phyloP scores from a whole-genome alignment of 2,888 invertebrate genomes.

The Dasysyrphus tricinctus region DNA sequence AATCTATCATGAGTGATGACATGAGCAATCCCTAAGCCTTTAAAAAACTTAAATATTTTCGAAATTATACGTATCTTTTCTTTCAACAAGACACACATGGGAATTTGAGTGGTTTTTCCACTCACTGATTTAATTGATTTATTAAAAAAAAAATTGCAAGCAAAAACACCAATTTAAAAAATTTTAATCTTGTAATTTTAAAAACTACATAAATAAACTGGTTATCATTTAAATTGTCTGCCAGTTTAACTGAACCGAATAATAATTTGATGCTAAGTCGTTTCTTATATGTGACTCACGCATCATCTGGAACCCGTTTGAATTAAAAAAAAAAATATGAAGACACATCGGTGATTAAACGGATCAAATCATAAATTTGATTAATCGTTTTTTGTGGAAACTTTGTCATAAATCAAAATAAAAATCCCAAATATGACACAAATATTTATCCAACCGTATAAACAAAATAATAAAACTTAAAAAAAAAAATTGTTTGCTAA shows the following conservation, averaged over 20 bases:
- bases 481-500: background rate
- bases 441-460: conserved; percentile 39
- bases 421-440: conserved; percentile 45
- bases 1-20: too few species aligned
- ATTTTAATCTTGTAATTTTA: background rate
- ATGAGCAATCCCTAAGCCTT: too few species aligned
- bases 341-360: conserved; percentile 41
- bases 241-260: background rate
- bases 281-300: conserved; percentile 1
- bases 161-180: background rate
- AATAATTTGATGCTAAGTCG: background rate
- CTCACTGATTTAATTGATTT: background rate
- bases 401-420: conserved; percentile 45
- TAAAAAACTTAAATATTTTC: too few species aligned
- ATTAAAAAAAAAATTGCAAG: background rate
- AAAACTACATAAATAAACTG: conserved; percentile 1
- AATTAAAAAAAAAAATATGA: background rate
- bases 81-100: too few species aligned
- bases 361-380: conserved; percentile 45
- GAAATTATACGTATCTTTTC: too few species aligned
- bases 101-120: too few species aligned
- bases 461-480: background rate
- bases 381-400: conserved; percentile 31
- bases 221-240: conserved; percentile 2
- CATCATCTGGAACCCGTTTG: conserved; percentile 17